Evolutionary conservation across 1,140 invertebrate genomes (phyloP), one percentile per base, ranked within the genome.

Genomic region (Rhagoletis pomonella): DNA sequence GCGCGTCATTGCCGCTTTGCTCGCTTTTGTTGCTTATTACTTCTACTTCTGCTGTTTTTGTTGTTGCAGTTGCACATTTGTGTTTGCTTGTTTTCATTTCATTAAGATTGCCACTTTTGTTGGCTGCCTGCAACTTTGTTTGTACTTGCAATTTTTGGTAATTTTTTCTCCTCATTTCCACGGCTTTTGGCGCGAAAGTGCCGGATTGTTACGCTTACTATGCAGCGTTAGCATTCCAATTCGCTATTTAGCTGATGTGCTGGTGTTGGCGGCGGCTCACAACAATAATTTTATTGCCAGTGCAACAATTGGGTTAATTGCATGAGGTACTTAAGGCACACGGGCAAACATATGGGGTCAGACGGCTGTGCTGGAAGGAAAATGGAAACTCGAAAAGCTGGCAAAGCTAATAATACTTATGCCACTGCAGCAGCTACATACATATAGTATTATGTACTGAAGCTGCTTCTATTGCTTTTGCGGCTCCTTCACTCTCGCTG

Each of bases 271-370:
- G 73, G 47, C 73, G 73, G 73, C 73, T 81, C 73, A 81, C 73
- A 81, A 81, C 73, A 81, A 81, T 55, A 81, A 81, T 81, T 81
- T 81, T 42, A 81, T 55, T 81, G 73, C 73, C 50, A 81, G 47
- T 55, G 73, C 73, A 81, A 81, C 73, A 81, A 81, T 81, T 81
- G 73, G 73, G 73, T 29, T 81, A 81, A 81, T 81, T 81, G 73
- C 73, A 81, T 81, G 73, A 81, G 55, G 73, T 81, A 81, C 73
- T 81, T 81, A 81, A 81, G 50, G 47, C 73, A 19, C 14, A 55
- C 47, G 29, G 4, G n/a, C 47, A 55, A 19, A 81, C n/a, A 55
- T 7, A 50, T n/a, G 4, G 14, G n/a, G 67, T 4, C 44, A 17
- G 29, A 17, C 9, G 73, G 64, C 7, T 47, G 14, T 42, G 12